phyloP scores from a whole-genome alignment of 1,140 invertebrate species.

The Neomicropteryx cornuta region DNA sequence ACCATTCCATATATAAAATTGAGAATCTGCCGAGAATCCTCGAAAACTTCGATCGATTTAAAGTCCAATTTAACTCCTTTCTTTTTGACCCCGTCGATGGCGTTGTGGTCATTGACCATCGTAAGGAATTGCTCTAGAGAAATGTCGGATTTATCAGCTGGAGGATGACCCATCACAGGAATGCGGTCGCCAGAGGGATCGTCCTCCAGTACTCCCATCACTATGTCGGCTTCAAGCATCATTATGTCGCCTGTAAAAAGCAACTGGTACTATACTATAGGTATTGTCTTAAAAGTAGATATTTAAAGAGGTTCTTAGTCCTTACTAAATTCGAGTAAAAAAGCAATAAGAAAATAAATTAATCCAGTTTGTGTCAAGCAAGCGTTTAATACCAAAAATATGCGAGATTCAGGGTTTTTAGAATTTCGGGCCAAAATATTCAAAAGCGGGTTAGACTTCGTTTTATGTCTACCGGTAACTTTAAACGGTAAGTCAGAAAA shows the following conservation, averaged over 20 bases:
- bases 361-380: no score
- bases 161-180: slow-evolving; percentile 83
- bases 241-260: slow-evolving; percentile 45
- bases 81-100: slow-evolving; percentile 13
- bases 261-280: neutral
- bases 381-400: no score
- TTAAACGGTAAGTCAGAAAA: no score
- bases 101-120: slow-evolving; percentile 40
- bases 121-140: slow-evolving; percentile 62
- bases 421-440: no score
- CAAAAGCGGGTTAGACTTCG: no score
- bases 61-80: slow-evolving; percentile 81
- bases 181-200: slow-evolving; percentile 29
- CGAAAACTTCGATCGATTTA: slow-evolving; percentile 69
- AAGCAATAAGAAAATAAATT: no score
- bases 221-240: slow-evolving; percentile 84
- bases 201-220: slow-evolving; percentile 49
- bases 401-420: no score
- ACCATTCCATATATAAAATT: no score
- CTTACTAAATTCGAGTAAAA: no score
- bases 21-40: no score
- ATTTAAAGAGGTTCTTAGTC: neutral
- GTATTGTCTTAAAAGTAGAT: slow-evolving; percentile 7
- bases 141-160: slow-evolving; percentile 59
- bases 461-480: no score